Conservation (phyloP, 92 coral and sea anemone genomes). For the Porites divaricata region DNA sequence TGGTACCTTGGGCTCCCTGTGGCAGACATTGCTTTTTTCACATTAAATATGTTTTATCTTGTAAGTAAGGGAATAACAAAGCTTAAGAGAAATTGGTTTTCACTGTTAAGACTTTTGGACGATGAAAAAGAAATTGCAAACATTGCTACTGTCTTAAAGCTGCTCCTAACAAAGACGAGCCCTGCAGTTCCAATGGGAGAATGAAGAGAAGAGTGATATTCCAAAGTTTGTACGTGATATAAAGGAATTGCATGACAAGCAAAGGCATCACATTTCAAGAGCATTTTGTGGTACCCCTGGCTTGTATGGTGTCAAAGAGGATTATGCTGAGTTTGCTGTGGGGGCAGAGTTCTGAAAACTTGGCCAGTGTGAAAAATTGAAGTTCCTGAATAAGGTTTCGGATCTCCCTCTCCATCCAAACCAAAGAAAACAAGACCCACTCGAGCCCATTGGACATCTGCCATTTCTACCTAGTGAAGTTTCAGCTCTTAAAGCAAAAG, state of each 20-base stretch:
- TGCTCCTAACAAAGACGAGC: not conserved
- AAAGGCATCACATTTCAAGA: constrained; percentile 49
- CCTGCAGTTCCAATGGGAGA: constrained; percentile 38
- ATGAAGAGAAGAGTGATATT: constrained; percentile 40
- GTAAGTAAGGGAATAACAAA: too few species aligned
- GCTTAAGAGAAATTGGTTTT: not conserved
- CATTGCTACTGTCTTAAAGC: constrained; percentile 8
- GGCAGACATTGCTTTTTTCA: too few species aligned
- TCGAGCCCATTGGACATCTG: constrained; percentile 23
- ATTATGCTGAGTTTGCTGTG: constrained; percentile 25
- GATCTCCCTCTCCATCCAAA: constrained; percentile 25
- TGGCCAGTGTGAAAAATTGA: constrained; percentile 20
- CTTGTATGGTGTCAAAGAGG: constrained; percentile 43
- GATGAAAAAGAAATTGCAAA: constrained; percentile 8
- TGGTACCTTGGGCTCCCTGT: too few species aligned
- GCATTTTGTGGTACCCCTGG: constrained; percentile 59
- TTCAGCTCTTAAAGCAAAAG: constrained; percentile 45
- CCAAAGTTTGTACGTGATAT: constrained; percentile 39
- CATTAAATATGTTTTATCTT: too few species aligned
- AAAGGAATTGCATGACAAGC: constrained; percentile 45
- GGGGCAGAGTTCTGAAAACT: constrained; percentile 43
- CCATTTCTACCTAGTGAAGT: constrained; percentile 45
- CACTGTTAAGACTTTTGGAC: not conserved
- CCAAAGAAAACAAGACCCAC: constrained; percentile 1
- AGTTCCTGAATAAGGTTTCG: constrained; percentile 37